Evolutionary conservation across 1,140 invertebrate species (phyloP).

Genomic region (Gryllus bimaculatus): DNA sequence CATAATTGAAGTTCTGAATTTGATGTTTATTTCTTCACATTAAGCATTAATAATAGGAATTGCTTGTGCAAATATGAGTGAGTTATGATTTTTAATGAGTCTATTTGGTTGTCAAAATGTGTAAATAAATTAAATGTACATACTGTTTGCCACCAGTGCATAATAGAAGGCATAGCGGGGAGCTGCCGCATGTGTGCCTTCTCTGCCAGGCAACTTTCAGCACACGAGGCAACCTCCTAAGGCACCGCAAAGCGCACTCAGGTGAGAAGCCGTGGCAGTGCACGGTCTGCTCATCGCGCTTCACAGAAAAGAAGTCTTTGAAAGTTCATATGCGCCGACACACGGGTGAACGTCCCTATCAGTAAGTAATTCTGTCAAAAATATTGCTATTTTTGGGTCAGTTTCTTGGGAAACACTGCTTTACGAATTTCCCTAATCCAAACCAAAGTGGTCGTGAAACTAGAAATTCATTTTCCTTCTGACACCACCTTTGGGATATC

Average conservation of each 20-base stretch:
- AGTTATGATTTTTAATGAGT: too few relatives aligned
- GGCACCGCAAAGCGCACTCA: slow-evolving; percentile 30
- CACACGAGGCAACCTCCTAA: slow-evolving; percentile 27
- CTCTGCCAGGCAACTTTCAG: slow-evolving; percentile 15
- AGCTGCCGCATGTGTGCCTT: slow-evolving; percentile 12
- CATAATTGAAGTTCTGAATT: too few relatives aligned
- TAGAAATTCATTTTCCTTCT: too few relatives aligned
- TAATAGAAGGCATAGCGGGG: slow-evolving; percentile 15
- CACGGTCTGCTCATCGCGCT: slow-evolving; percentile 26
- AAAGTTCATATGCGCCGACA: slow-evolving; percentile 35
- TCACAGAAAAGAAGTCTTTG: slow-evolving; percentile 37
- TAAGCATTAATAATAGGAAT: too few relatives aligned
- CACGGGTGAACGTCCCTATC: slow-evolving; percentile 37
- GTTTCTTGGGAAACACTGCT: too few relatives aligned
- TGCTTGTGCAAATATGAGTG: too few relatives aligned
- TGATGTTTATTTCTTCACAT: too few relatives aligned
- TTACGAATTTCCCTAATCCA: too few relatives aligned
- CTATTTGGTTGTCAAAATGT: too few relatives aligned
- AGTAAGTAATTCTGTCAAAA: slow-evolving; percentile 25
- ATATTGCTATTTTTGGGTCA: too few relatives aligned
- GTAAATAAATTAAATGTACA: not conserved
- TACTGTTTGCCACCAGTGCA: slow-evolving; percentile 11
- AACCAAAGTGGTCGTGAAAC: too few relatives aligned
- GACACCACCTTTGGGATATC: too few relatives aligned
- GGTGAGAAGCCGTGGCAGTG: slow-evolving; percentile 32